These are phyloP conservation scores for Sinotaia quadrata DNA, from an alignment of 2,888 invertebrate species.

Conservation along the genomic window DNA sequence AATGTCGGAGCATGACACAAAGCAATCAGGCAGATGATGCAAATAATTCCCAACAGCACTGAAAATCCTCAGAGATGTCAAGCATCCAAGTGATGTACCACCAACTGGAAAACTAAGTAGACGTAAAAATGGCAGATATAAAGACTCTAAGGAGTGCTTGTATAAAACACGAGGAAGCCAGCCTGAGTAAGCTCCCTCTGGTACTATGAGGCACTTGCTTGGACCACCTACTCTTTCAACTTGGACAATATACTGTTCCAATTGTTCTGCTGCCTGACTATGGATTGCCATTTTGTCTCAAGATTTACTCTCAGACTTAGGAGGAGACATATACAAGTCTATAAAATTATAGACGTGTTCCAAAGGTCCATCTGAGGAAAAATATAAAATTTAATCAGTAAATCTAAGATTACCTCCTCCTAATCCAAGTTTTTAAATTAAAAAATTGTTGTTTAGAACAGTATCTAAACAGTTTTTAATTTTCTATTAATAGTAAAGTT, in stretches of 20 bases:
- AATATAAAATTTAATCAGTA: too few relatives aligned
- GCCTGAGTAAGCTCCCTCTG: constrained; percentile 61
- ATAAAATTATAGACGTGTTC: too few relatives aligned
- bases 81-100: constrained; percentile 56
- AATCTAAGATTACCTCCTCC: too few relatives aligned
- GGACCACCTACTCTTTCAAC: constrained; percentile 42
- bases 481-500: too few relatives aligned
- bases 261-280: constrained; percentile 52
- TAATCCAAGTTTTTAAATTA: too few relatives aligned
- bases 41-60: constrained; percentile 62
- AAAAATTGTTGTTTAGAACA: too few relatives aligned
- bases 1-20: constrained; percentile 53
- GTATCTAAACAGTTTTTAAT: too few relatives aligned
- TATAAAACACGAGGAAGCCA: constrained; percentile 63
- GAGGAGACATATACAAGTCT: neutral
- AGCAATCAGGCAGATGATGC: constrained; percentile 52
- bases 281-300: constrained; percentile 14
- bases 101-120: constrained; percentile 63
- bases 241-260: constrained; percentile 50
- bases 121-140: constrained; percentile 59
- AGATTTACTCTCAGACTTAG: neutral
- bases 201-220: constrained; percentile 45
- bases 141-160: constrained; percentile 49
- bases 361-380: too few relatives aligned
- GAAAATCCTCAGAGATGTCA: constrained; percentile 55